Evolutionary conservation across 2,888 invertebrate species (phyloP), one percentile per base, ranked within the genome.

Genomic region (Chloromyia formosa): DNA sequence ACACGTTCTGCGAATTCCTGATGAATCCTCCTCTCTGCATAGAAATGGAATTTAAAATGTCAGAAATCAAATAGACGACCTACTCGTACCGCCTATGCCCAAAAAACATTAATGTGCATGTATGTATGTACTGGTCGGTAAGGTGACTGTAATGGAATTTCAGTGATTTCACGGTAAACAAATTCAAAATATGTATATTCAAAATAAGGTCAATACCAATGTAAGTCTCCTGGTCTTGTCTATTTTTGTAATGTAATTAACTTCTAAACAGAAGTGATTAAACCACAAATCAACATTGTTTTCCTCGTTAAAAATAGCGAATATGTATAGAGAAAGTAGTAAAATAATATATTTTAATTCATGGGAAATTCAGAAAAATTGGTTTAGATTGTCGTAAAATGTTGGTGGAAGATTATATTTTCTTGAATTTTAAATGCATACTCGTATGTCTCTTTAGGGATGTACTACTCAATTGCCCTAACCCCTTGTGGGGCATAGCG

Each of bases 141-240:
- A 35, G 27, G 27, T 35, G 27, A 35, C 27, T 2, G 27, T n/a
- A n/a, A n/a, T 20, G 56, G 56, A 18, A 56, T 20, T 56, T 18
- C 22, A 49, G 10, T 56, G 16, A 56, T 56, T 20, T 18, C 5
- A 1, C 20, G 3, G 20, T 20, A 56, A 56, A 56, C 18, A 35
- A 35, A 4, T 35, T 35, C 27, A 35, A 35, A 35, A 7, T 35
- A 35, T 35, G 2, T 7, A 35, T 35, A 5, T 66, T 49, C 20
- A 22, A 58, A 71, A 58, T 71, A 71, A 71, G 71, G 71, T 71
- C 71, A 71, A 71, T 71, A 71, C 42, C 71, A 71, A 71, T 71
- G 45, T 66, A 4, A 49, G 27, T 62, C 40, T 62, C 16, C 40
- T 35, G 3, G 27, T 35, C n/a, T 42, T 62, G 27, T 56, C 3